Base-by-base conservation (phyloP, 2,888 invertebrate species). In the Buathra laborator region DNA sequence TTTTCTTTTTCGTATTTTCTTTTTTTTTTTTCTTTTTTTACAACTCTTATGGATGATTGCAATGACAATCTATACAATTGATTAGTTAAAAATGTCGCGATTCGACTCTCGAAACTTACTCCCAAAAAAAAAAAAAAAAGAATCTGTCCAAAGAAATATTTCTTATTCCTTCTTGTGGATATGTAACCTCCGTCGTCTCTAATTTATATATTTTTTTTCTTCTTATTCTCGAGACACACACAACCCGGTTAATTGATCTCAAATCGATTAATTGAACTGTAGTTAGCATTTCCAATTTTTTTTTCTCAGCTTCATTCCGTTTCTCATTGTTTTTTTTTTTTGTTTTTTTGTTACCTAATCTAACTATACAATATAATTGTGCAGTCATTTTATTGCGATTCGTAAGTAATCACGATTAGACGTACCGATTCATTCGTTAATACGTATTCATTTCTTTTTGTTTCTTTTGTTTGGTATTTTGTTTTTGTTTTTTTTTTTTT, bases 341-440 rank as follows among this genome's bases (percentile, higher is more conserved):
- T 44, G 46, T 67, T 46, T 56, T 68, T 66, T 68, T 43, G 62
- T 85, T 83, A 81, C 86, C 82, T 89, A 89, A 83, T 81, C 87
- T 89, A 87, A 82, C 88, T 91, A 90, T 92, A 87, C 88, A 91
- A 86, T 91, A 89, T 80, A 92, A 89, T 92, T 92, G 92, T 92
- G 92, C 92, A 92, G 90, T 92, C 90, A 79, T 88, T 82, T 64
- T 82, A 83, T 87, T 78, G 80, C 76, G 76, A 86, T 81, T 74
- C 67, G 64, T 68, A 46, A 24, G 81, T 68, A 72, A 80, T 84
- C 59, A 81, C 68, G 68, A 72, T 76, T 80, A 74, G 48, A 77
- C 56, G 43, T 75, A 64, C 62, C 46, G 51, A 62, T 62, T 62
- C 62, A 29, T 62, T 14, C 76, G 46, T 46, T 48, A 80, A 44